Base-by-base conservation (phyloP, 92 coral and sea anemone species). In the Heteractis magnifica region DNA sequence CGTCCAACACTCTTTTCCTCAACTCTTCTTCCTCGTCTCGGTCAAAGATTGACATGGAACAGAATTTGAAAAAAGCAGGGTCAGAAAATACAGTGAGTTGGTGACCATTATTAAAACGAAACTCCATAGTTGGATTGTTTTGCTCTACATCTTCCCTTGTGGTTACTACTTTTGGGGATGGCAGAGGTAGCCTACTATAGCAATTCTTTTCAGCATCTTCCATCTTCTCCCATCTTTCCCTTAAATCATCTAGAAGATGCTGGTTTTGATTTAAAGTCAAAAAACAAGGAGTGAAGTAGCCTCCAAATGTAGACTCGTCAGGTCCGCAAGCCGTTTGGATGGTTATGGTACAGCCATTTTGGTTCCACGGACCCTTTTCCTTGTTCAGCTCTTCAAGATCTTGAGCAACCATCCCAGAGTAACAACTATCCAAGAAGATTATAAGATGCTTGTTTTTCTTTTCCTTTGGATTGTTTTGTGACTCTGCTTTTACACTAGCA, bases 281-380 rank as follows among this genome's bases (percentile, higher is more conserved):
- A 81, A 91, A 91, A 85, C 76, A 48, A 55, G 94, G 90, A 21
- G 92, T 89, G 72, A 91, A 91, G 51, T 86, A 91, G 11, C 92
- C 94, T 34, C 90, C 94, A 73, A 50, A 70, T 0, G 92, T 81
- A 4, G 18, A 18, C 80, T 91, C 90, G 21, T 80, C 71, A 26
- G 76, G 65, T 1, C 90, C 85, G 82, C 92, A 91, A 49, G 94
- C 90, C 56, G 94, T 75, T 86, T 91, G 94, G n/a, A 89, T 79
- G 64, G 94, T 91, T 23, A 91, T 79, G 14, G 72, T 80, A 76
- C 83, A 85, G n/a, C 81, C 90, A 21, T 68, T 19, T 56, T 71
- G 56, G 74, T 81, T 81, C 83, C 84, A 51, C 16, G 77, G 77
- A 15, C 50, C 52, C 10, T 72, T 74, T 72, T 7, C 62, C 50